Percentiles rank a stretch among this genome's conserved stretches.
Evolutionary conservation across 2,888 invertebrate species (phyloP).

Genomic region (Andrena bicolor): DNA sequence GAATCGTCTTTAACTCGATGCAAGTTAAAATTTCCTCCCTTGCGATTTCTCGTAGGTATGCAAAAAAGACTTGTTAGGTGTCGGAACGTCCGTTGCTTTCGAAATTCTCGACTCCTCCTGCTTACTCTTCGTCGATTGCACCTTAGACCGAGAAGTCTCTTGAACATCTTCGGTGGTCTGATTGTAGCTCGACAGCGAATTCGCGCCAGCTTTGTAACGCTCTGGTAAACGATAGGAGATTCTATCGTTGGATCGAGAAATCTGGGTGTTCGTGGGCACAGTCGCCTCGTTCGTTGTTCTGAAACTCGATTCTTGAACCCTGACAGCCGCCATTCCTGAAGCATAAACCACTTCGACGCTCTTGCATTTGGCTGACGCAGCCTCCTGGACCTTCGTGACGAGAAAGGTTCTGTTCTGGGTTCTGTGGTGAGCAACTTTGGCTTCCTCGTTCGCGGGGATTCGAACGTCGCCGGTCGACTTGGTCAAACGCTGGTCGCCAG

Average conservation of each 20-base stretch:
- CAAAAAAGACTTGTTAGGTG: conserved; percentile 55
- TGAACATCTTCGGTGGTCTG: background rate
- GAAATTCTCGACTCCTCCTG: background rate
- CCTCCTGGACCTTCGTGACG: conserved; percentile 42
- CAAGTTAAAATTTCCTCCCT: background rate
- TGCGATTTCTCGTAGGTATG: conserved; percentile 29
- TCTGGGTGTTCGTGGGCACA: background rate
- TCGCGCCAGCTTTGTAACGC: background rate
- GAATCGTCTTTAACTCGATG: background rate
- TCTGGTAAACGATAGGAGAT: background rate
- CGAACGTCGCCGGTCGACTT: conserved; percentile 4
- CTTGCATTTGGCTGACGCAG: background rate
- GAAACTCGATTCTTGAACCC: background rate
- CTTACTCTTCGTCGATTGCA: background rate
- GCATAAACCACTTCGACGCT: conserved; percentile 18
- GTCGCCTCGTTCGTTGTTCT: background rate
- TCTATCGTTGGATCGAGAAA: background rate
- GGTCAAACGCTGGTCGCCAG: background rate
- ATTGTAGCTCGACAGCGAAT: background rate
- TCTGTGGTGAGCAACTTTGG: background rate
- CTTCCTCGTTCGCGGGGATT: background rate
- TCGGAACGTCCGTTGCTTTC: conserved; percentile 15
- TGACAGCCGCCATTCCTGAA: background rate
- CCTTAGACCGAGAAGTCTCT: background rate
- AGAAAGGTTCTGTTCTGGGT: conserved; percentile 32